Evolutionary conservation across 2,888 invertebrate species (phyloP), one percentile per base, ranked within the genome.

Genomic region (Euproctis similis): DNA sequence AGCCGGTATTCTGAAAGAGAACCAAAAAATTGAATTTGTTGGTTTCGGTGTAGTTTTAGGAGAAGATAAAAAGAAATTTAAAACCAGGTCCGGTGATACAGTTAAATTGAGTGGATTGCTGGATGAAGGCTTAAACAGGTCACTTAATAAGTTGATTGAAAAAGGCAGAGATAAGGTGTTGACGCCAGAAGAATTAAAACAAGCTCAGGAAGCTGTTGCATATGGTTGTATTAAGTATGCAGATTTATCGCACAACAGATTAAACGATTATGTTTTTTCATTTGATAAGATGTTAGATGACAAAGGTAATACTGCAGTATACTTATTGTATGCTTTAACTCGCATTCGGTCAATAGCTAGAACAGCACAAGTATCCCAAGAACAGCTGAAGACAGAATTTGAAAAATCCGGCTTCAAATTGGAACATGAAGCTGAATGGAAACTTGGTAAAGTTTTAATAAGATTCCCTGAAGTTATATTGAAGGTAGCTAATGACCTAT

Each of bases 281-380:
- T 99, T 98, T 75, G 97, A 99, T 62, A 96, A 96, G 87, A 99
- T 99, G 99, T 86, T 99, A 41, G 98, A 99, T 61, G 98, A 99
- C 68, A 93, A 94, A 66, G 99, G 99, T 6, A 99, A 99, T 68
- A 99, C 99, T 1, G 99, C 99, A 0, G 98, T 97, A 0, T 99
- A 99, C 66, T 84, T 99, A 28, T 77, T 99, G 4, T 99, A 99
- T 72, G 96, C 97, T 0, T 90, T 94, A 48, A 97, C 97, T 6
- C 87, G 99, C 20, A 99, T 99, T 44, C 89, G 93, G 59, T 97
- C 94, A 0, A 96, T 96, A 51, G 92, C 93, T 2, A 87, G 95
- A 24, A 93, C 88, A 40, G 92, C 94, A 1, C 89, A 92, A 42
- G 67, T 94, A 12, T 85, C 88, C 0, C 58, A 78, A 6, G 87